Base-by-base conservation (phyloP, 2,797 vertebrate genomes). In the Psittacula echo region DNA sequence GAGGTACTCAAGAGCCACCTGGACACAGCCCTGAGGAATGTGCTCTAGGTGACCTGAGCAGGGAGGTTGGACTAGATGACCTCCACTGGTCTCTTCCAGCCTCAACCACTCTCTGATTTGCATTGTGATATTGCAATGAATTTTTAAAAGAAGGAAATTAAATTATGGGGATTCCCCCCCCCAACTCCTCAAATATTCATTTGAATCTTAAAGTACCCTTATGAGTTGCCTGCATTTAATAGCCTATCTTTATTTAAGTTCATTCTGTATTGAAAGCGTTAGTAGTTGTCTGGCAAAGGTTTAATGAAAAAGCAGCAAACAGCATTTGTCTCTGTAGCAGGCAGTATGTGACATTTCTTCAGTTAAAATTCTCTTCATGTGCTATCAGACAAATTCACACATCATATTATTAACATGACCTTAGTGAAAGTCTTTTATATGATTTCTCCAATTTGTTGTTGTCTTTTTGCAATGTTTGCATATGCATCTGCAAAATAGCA, bases 341-440 rank as follows among this genome's bases (percentile, higher is more conserved):
- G 34, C 61, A 87, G 4, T 20, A 34, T 72, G 70, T 81, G 85
- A 73, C 11, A 58, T 71, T 79, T 82, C 58, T 68, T 66, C 6
- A 42, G 72, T 78, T 73, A 86, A 89, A 80, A 92, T 92, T 93
- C 76, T 80, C 27, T 75, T 93, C 51, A 1, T 66, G 91, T 89
- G 27, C 79, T 77, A 61, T 58, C 78, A 89, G 78, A 32, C 17
- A 56, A 87, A 89, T 87, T 94, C 68, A 60, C 83, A 76, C 27
- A 70, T 44, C 15, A 1, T 51, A n/a, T 75, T 68, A 65, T 75
- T 85, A 88, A 21, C 72, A 50, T 51, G 54, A 84, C 85, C 76
- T 84, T n/a, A 73, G 13, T 51, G 62, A 53, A 84, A 54, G 18
- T 67, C 66, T 64, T 50, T 48, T 39, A 13, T 3, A 1, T 78